A percentile compares a stretch with the other conserved stretches of the same genome.
Evolutionary conservation across 2,888 invertebrate genomes (phyloP).

Genomic region (Epistrophe grossulariae): DNA sequence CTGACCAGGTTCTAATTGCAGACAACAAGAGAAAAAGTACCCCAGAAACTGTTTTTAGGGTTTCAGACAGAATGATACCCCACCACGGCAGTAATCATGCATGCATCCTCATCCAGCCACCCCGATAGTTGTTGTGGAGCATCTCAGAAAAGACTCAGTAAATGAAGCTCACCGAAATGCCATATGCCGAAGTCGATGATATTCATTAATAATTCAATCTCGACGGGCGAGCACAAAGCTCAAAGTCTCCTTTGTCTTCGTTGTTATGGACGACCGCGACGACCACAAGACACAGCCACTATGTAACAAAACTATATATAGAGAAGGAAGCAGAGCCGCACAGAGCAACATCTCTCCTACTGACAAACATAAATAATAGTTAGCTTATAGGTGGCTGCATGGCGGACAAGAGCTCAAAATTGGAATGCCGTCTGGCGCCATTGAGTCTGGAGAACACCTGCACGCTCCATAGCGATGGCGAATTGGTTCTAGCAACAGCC

Average conservation of each 20-base stretch:
- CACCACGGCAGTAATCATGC: conserved; percentile 31
- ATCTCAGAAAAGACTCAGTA: conserved; percentile 46
- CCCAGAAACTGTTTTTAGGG: not conserved
- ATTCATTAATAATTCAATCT: conserved; percentile 76
- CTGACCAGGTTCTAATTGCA: conserved; percentile 68
- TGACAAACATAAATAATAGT: conserved; percentile 74
- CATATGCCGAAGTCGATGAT: conserved; percentile 59
- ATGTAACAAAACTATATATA: not conserved
- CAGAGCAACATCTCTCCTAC: conserved; percentile 45
- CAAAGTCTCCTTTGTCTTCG: conserved; percentile 49
- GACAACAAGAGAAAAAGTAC: conserved; percentile 19
- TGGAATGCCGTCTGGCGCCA: conserved; percentile 78
- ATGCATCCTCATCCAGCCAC: conserved; percentile 51
- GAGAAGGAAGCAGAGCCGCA: conserved; percentile 15
- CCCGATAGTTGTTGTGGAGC: conserved; percentile 34
- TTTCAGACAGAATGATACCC: not conserved
- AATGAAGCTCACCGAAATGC: conserved; percentile 65
- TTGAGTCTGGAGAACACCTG: conserved; percentile 80
- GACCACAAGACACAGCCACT: conserved; percentile 40
- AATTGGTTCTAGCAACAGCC: conserved; percentile 60
- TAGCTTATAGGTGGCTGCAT: conserved; percentile 60
- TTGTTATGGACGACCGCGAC: conserved; percentile 10
- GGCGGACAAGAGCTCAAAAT: conserved; percentile 63
- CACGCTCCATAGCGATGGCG: conserved; percentile 67
- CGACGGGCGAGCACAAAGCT: conserved; percentile 71